Conservation (phyloP, 2,888 invertebrate species). For the Zonitis immaculata region DNA sequence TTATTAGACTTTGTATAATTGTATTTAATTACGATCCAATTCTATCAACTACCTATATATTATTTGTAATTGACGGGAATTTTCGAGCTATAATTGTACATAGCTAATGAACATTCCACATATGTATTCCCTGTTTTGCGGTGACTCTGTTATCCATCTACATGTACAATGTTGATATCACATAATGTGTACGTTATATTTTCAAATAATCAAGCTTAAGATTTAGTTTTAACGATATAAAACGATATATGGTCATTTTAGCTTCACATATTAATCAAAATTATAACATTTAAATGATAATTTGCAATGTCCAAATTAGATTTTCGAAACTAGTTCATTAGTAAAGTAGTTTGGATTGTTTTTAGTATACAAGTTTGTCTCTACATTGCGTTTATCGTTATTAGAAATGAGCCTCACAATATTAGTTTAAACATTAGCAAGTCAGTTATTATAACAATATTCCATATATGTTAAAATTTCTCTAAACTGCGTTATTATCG, state of each 20-base stretch:
- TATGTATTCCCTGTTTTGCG: neutral
- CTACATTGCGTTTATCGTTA: constrained; percentile 32
- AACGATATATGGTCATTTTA: constrained; percentile 6
- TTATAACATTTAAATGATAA: constrained; percentile 29
- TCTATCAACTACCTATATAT: neutral
- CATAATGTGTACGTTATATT: neutral
- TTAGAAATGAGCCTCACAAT: constrained; percentile 29
- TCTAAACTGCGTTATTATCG: constrained; percentile 24
- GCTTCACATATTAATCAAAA: constrained; percentile 32
- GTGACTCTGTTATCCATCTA: neutral
- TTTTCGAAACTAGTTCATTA: constrained; percentile 29
- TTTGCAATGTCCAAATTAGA: constrained; percentile 33
- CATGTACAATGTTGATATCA: too few species aligned
- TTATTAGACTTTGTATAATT: neutral
- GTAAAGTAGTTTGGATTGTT: constrained; percentile 29
- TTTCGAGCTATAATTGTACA: neutral
- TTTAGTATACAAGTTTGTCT: constrained; percentile 27
- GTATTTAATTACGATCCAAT: neutral
- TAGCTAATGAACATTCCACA: neutral
- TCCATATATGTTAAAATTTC: constrained; percentile 22
- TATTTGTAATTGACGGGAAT: neutral
- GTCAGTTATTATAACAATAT: constrained; percentile 19
- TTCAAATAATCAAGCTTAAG: neutral
- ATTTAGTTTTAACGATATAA: neutral
- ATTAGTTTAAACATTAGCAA: constrained; percentile 28